Evolutionary conservation across 2,797 vertebrate species (phyloP).

Genomic region (Peromyscus attwateri): DNA sequence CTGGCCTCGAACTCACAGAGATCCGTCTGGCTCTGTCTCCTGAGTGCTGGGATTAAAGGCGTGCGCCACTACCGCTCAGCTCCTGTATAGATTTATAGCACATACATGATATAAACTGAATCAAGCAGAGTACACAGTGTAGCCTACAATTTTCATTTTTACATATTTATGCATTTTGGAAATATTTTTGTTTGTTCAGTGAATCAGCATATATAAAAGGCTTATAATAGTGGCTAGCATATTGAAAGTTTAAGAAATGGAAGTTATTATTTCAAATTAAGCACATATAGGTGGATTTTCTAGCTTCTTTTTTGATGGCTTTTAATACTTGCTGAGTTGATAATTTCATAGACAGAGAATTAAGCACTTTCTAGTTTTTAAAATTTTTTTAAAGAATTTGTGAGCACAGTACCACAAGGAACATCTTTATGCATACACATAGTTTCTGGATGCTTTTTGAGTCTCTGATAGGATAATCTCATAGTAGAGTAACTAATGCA

Average conservation of each 20-base stretch:
- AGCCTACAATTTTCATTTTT: background rate
- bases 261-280: conserved; percentile 24
- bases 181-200: background rate
- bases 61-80: too few species aligned
- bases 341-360: background rate
- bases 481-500: background rate
- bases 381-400: background rate
- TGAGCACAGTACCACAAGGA: background rate
- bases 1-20: too few species aligned
- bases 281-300: background rate
- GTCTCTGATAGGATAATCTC: background rate
- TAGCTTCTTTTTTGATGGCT: background rate
- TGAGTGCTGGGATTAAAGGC: too few species aligned
- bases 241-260: conserved; percentile 39
- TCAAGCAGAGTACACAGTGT: background rate
- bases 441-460: conserved; percentile 34
- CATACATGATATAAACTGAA: background rate
- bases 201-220: conserved; percentile 19
- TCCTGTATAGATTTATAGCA: background rate
- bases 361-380: conserved; percentile 20
- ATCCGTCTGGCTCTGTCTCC: too few species aligned
- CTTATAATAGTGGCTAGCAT: background rate
- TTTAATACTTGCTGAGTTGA: background rate
- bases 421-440: background rate
- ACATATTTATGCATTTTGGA: background rate